Base-by-base conservation (phyloP, 2,797 vertebrate species). In the Tolypeutes matacus region DNA sequence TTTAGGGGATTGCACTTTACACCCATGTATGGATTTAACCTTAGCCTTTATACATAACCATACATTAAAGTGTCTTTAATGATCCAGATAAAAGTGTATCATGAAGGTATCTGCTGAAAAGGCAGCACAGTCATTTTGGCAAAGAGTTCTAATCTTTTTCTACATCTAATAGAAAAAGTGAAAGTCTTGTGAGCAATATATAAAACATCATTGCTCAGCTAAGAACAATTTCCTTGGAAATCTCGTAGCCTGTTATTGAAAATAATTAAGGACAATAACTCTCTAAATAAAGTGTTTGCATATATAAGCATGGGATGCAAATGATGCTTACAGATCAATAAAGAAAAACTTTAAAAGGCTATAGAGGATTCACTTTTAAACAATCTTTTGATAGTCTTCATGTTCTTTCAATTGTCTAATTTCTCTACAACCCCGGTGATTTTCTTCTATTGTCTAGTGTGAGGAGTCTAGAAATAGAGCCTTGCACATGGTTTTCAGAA, bases 121-220 rank as follows among this genome's bases (percentile, higher is more conserved):
- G 36, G 0, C 2, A 58, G 53, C 23, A 49, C 3, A 29, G 7
- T 72, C 20, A 14, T 90, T 77, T 56, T 31, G 65, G 46, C 17
- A 77, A 89, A 34, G 6, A 6, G 21, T n/a, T 62, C 25, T 69
- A 89, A 34, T 51, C 21, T 75, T 75, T 25, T 75, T 49, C 25
- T 62, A 12, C 23, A 64, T 53, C 17, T 31, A 92, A 64, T 49
- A 27, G 77, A 62, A 67, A 92, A 56, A 77, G 18, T 4, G 31
- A 42, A 58, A 82, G 2, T 46, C 27, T 51, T 82, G 9, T 12
- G 25, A 86, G 9, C 56, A 64, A 42, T 53, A 75, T 34, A 70
- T 64, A 81, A 70, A 18, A 81, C 82, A 34, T 75, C 15, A 70
- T 56, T 75, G 39, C 85, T 94, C 42, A 92, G n/a, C 39, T 69